Conservation (phyloP, 2,797 vertebrate species). For the Diplodus sargus region DNA sequence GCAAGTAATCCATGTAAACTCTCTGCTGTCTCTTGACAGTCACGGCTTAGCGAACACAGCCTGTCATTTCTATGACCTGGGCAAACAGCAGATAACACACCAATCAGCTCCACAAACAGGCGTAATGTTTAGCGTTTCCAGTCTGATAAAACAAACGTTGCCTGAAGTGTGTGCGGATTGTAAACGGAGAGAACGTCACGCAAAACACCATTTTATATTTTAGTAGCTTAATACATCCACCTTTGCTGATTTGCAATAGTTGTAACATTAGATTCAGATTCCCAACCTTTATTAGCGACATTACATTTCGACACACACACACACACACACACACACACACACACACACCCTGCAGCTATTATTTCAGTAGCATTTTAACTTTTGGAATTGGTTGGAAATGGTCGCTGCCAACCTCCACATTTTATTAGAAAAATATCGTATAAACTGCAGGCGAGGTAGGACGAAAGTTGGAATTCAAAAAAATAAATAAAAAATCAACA, state of each 20-base stretch:
- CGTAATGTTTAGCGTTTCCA: conserved; percentile 7
- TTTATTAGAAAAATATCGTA: background rate
- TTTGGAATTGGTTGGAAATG: background rate
- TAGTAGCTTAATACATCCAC: background rate
- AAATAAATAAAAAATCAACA: background rate
- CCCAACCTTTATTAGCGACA: accelerated
- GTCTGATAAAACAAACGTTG: background rate
- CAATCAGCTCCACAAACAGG: background rate
- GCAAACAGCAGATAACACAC: conserved; percentile 24
- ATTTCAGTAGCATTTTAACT: conserved; percentile 28
- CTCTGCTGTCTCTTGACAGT: conserved; percentile 2
- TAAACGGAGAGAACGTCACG: conserved; percentile 38
- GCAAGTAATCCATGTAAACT: conserved; percentile 1
- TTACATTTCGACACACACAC: conserved; percentile 8
- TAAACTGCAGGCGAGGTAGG: conserved; percentile 36
- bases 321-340: accelerated
- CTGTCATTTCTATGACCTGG: background rate
- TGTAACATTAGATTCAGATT: accelerated
- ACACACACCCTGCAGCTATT: accelerated
- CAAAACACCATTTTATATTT: conserved; percentile 28
- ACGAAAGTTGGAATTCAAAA: conserved; percentile 45
- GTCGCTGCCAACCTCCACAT: conserved; percentile 41
- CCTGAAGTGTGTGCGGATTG: conserved; percentile 15
- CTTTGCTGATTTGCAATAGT: background rate
- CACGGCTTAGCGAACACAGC: conserved; percentile 29